These are phyloP conservation scores for Pristiophorus japonicus DNA, from an alignment of 2,113 vertebrate species.

Conservation along the genomic window DNA sequence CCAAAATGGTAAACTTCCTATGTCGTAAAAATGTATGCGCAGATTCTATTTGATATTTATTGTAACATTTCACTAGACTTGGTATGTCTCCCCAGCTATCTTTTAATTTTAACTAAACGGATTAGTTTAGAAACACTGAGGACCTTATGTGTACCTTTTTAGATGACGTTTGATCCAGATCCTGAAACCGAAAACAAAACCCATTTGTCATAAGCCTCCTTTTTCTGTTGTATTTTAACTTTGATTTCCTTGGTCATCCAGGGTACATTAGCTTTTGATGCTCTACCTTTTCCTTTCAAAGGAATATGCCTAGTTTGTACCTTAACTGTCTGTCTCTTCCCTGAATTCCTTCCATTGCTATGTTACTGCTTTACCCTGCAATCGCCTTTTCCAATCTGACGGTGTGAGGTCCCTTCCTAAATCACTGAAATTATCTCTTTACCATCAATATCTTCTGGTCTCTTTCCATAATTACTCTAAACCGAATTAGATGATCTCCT, in stretches of 20 bases:
- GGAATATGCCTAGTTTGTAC: background rate
- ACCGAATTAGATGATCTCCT: too few species aligned
- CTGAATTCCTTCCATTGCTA: slow-evolving; percentile 20
- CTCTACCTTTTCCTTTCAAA: slow-evolving; percentile 39
- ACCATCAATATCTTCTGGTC: too few species aligned
- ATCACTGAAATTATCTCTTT: too few species aligned
- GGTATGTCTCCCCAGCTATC: background rate
- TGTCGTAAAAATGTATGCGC: background rate
- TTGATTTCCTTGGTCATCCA: slow-evolving; percentile 40
- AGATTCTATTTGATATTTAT: slow-evolving; percentile 21
- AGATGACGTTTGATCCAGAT: background rate
- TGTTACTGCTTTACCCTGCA: too few species aligned
- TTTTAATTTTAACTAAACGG: background rate
- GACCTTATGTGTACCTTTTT: background rate
- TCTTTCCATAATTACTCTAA: too few species aligned
- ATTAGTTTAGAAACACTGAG: background rate
- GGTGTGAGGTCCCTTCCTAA: too few species aligned
- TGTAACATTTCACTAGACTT: background rate
- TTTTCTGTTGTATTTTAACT: slow-evolving; percentile 39
- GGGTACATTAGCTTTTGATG: slow-evolving; percentile 23
- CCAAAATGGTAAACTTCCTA: background rate
- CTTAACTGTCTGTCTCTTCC: background rate
- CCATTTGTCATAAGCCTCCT: slow-evolving; percentile 37
- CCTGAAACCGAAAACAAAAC: background rate
- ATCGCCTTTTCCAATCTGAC: too few species aligned